A percentile compares a stretch with the other conserved stretches of the same genome.
These are phyloP conservation scores for Gorsachius magnificus DNA, from an alignment of 2,797 vertebrate species.

Conservation along the genomic window DNA sequence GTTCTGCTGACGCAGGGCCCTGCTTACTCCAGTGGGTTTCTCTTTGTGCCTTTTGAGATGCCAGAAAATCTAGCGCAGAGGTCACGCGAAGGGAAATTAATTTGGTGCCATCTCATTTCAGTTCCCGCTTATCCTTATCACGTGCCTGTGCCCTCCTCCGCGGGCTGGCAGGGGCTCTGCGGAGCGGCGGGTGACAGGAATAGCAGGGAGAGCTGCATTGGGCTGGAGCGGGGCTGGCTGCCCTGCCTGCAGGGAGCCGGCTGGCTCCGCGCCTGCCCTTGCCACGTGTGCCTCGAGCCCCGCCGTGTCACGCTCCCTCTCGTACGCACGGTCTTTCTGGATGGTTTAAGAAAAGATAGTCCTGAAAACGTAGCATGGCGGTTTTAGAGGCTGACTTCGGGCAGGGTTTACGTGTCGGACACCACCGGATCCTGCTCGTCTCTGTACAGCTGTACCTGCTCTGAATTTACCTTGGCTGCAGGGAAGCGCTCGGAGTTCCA, in stretches of 20 bases:
- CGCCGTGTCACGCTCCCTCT: background rate
- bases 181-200: background rate
- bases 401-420: background rate
- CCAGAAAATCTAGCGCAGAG: constrained; percentile 27
- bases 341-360: background rate
- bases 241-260: background rate
- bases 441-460: background rate
- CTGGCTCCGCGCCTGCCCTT: constrained; percentile 5
- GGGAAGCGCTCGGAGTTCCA: background rate
- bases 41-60: background rate
- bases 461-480: background rate
- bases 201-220: background rate
- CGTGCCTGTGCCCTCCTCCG: background rate
- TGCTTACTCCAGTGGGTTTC: constrained; percentile 17
- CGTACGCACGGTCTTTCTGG: background rate
- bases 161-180: background rate
- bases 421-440: background rate
- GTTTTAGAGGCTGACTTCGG: background rate
- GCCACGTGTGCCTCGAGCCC: background rate
- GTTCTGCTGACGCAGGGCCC: constrained; percentile 24
- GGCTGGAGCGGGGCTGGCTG: background rate
- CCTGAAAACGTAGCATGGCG: background rate
- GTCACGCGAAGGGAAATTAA: constrained; percentile 17
- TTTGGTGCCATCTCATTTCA: constrained; percentile 13
- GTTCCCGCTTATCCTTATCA: constrained; percentile 45